Evolutionary conservation across 2,888 invertebrate species (phyloP).

Genomic region (Drosophila dives): DNA sequence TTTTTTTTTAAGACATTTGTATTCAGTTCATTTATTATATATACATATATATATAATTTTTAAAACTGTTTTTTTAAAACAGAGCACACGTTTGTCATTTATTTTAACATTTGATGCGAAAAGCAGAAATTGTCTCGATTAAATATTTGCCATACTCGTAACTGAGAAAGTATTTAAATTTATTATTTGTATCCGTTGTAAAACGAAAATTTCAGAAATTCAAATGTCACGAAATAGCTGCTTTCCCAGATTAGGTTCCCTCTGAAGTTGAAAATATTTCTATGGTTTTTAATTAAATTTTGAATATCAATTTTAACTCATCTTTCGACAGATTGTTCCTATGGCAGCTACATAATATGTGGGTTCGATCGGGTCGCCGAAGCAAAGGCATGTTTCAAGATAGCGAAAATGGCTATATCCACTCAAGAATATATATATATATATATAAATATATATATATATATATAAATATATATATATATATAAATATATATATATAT

Average conservation of each 20-base stretch:
- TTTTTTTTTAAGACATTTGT: conserved; percentile 13
- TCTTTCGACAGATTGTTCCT: neutral
- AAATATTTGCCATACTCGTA: conserved; percentile 56
- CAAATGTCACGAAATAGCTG: neutral
- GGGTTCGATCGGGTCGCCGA: neutral
- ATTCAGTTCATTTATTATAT: neutral
- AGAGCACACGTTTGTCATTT: conserved; percentile 14
- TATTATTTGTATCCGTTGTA: neutral
- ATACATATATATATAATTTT: neutral
- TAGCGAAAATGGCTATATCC: neutral
- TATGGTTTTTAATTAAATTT: neutral
- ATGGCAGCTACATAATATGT: neutral
- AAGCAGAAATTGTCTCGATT: conserved; percentile 23
- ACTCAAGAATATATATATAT: neutral
- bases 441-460: neutral
- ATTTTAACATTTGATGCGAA: conserved; percentile 9
- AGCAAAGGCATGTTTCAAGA: neutral
- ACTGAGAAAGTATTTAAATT: conserved; percentile 23
- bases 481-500: neutral
- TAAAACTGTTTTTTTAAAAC: conserved; percentile 7
- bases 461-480: neutral
- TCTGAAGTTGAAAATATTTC: neutral
- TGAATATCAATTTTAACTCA: neutral
- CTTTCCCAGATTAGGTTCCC: neutral
- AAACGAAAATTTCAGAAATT: neutral